These are phyloP conservation scores for Sinonovacula constricta DNA, from an alignment of 1,140 invertebrate species.

Conservation along the genomic window DNA sequence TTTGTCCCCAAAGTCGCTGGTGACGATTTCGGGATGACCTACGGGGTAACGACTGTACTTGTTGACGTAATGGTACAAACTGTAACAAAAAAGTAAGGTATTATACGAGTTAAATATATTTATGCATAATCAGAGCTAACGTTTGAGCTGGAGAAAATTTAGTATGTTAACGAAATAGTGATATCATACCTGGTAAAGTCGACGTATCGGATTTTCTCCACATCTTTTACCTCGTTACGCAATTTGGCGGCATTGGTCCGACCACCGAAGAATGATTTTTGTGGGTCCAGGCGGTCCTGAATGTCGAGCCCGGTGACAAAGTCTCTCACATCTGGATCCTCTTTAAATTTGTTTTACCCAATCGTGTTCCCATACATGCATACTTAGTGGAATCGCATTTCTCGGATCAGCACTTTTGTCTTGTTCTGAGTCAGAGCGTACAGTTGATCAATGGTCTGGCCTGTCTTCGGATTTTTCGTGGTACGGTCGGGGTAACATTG, in stretches of 20 bases:
- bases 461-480: constrained; percentile 10
- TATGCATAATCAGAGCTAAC: no score
- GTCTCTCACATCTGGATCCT: not conserved
- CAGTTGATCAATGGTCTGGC: constrained; percentile 46
- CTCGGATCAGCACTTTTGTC: constrained; percentile 24
- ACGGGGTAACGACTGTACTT: no score
- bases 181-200: constrained; percentile 74
- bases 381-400: constrained; percentile 36
- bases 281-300: no score
- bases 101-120: no score
- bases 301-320: constrained; percentile 31
- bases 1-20: constrained; percentile 58
- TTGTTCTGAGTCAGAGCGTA: constrained; percentile 31
- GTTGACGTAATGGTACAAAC: no score
- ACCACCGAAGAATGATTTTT: no score
- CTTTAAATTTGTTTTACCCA: constrained; percentile 10
- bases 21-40: no score
- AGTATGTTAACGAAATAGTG: no score
- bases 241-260: no score
- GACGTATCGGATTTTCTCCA: constrained; percentile 74
- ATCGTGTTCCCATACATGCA: constrained; percentile 28
- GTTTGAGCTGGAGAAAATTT: no score
- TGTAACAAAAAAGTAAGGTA: no score
- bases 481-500: constrained; percentile 42
- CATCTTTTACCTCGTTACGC: constrained; percentile 57